Conservation (phyloP, 2,797 vertebrate species). For the Oceanodroma leucorhoa region DNA sequence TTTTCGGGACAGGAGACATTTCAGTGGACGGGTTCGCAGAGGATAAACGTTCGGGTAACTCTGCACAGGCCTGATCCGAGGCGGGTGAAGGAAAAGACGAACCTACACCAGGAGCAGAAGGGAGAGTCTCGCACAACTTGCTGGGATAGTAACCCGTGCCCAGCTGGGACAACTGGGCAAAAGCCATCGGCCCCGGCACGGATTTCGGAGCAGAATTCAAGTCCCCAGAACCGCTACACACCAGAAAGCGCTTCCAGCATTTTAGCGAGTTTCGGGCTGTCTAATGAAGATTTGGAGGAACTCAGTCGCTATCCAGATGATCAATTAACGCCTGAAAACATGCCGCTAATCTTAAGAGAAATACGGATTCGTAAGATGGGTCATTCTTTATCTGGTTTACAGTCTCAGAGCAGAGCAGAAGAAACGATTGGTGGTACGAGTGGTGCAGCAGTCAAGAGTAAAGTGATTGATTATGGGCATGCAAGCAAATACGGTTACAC, state of each 20-base stretch:
- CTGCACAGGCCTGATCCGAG: conserved; percentile 73
- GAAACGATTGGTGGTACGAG: not conserved
- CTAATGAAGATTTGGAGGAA: conserved; percentile 92
- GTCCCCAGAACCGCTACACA: conserved; percentile 81
- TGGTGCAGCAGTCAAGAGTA: conserved; percentile 71
- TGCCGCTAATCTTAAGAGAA: conserved; percentile 90
- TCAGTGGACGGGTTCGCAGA: conserved; percentile 70
- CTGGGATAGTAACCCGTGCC: conserved; percentile 63
- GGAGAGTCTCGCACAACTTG: conserved; percentile 41
- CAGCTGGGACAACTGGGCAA: conserved; percentile 30
- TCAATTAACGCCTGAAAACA: conserved; percentile 90
- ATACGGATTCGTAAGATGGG: conserved; percentile 87
- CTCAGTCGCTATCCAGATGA: conserved; percentile 92
- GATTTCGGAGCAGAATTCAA: conserved; percentile 54
- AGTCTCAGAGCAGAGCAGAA: conserved; percentile 60
- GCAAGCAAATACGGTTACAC: conserved; percentile 84
- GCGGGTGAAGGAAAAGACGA: conserved; percentile 70
- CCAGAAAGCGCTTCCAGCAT: conserved; percentile 90
- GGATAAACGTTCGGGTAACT: conserved; percentile 75
- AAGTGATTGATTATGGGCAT: conserved; percentile 95
- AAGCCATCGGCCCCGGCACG: conserved; percentile 44
- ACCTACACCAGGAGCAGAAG: conserved; percentile 71
- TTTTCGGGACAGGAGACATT: conserved; percentile 60
- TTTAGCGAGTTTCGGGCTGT: conserved; percentile 90
- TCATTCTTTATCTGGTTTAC: conserved; percentile 50